Base-by-base conservation (phyloP, 2,888 invertebrate genomes). In the Galeopsomyia nigrocyanea region DNA sequence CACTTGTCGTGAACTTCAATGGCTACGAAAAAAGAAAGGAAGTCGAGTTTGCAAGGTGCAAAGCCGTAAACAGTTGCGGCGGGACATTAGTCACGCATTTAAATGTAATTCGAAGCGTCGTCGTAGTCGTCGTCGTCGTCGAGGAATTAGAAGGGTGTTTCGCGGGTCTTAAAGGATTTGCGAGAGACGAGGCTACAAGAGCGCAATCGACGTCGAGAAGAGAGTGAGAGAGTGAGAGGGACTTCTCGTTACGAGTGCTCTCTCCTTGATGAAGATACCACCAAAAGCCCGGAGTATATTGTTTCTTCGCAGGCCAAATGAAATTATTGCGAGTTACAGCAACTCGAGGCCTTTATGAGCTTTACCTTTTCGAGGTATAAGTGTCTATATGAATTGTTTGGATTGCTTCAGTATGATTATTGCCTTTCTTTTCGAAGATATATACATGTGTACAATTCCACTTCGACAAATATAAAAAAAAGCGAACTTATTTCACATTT, bases 41-140 rank as follows among this genome's bases (percentile, higher is more conserved):
- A 50, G 16, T 16, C 57, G 26, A 26, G 61, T 19, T 19, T 17
- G 46, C 51, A 75, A 51, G 68, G 66, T 47, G 51, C 71, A 69
- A 76, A 63, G 73, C 68, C 69, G 77, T 78, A 78, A 82, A 80
- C 80, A 80, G 73, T 69, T 56, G 21, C 72, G 56, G 63, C 68
- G 76, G 76, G 75, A 79, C 82, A 83, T 82, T 81, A 81, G 79
- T 82, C 81, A 83, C 77, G 77, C 77, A 76, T 78, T 81, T 79
- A 80, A 81, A 81, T 79, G 78, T 78, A 78, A 77, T 78, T 80
- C 78, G 67, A 73, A 47, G 47, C 31, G 31, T 47, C 62, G 17
- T 56, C 22, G 56, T 58, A 13, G 57, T 19, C 61, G 47, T 56
- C 22, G 56, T 58, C 39, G 57, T 19, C 61, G 47, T 71, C 61